phyloP scores from a whole-genome alignment of 2,113 vertebrate species.

The Pterocles orientalis region DNA sequence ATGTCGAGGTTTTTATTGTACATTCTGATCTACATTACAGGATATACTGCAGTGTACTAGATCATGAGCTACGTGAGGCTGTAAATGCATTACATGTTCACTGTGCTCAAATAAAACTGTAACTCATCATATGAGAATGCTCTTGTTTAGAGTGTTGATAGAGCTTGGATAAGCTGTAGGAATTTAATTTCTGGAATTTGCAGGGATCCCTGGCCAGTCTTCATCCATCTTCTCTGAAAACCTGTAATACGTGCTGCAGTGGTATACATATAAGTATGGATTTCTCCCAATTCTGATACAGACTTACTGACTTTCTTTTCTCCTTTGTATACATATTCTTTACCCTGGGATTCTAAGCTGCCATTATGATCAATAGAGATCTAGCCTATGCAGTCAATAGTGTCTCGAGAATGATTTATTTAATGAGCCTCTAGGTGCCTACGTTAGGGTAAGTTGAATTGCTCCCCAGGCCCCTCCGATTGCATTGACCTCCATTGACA shows the following conservation, averaged over 20 bases:
- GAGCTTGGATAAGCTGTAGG: neutral
- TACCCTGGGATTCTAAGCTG: neutral
- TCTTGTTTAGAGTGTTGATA: neutral
- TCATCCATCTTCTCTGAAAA: neutral
- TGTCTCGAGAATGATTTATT: constrained; percentile 6
- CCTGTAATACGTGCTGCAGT: neutral
- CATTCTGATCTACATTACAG: neutral
- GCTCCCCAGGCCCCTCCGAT: neutral
- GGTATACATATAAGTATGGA: neutral
- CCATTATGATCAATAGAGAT: neutral
- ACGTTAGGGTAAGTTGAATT: neutral
- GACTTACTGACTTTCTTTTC: neutral
- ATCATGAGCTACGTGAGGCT: neutral
- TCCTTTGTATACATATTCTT: neutral
- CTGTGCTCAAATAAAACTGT: neutral
- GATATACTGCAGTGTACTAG: neutral
- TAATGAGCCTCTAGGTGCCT: neutral
- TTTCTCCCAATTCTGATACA: neutral
- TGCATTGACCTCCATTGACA: neutral
- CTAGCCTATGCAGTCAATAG: neutral
- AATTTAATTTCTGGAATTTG: neutral
- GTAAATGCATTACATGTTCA: neutral
- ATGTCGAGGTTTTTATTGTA: neutral
- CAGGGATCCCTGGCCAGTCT: neutral
- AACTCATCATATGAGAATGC: neutral